Percentiles rank a stretch among this genome's conserved stretches.
phyloP scores from a whole-genome alignment of 2,888 invertebrate species.

The Cheilosia pagana region DNA sequence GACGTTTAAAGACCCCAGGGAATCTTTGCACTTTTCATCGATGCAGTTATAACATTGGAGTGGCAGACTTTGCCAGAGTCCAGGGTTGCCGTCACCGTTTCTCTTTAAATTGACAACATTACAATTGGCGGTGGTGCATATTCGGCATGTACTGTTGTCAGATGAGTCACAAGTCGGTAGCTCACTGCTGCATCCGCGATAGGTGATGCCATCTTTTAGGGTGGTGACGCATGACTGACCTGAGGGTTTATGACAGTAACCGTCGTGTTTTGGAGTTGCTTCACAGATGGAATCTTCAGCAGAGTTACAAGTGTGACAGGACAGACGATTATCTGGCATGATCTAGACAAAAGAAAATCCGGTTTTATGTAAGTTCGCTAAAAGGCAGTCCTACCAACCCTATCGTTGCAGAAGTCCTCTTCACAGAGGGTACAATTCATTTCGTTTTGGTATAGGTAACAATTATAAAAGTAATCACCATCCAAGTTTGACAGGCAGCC shows the following conservation, averaged over 20 bases:
- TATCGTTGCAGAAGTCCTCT: slow-evolving; percentile 77
- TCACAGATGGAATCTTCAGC: slow-evolving; percentile 75
- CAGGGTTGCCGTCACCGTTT: slow-evolving; percentile 78
- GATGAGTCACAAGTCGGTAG: slow-evolving; percentile 72
- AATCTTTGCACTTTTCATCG: slow-evolving; percentile 71
- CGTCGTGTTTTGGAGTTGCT: slow-evolving; percentile 64
- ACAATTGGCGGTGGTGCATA: slow-evolving; percentile 77
- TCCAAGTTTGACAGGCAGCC: slow-evolving; percentile 79
- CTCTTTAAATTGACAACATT: slow-evolving; percentile 79
- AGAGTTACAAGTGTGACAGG: slow-evolving; percentile 79
- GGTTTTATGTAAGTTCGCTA: neutral
- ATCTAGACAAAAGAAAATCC: slow-evolving; percentile 72
- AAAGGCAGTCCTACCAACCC: slow-evolving; percentile 72
- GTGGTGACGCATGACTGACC: slow-evolving; percentile 77
- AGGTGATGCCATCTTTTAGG: slow-evolving; percentile 77
- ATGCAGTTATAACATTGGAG: slow-evolving; percentile 78
- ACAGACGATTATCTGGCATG: slow-evolving; percentile 78
- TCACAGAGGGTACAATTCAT: slow-evolving; percentile 77
- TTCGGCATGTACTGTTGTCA: slow-evolving; percentile 75
- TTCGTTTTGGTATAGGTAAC: slow-evolving; percentile 76
- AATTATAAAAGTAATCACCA: slow-evolving; percentile 77
- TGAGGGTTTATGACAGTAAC: slow-evolving; percentile 77
- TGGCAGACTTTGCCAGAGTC: slow-evolving; percentile 80
- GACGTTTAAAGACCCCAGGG: neutral
- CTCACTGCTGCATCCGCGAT: slow-evolving; percentile 79